Percentiles rank a stretch among this genome's conserved stretches.
These are phyloP conservation scores for Hirtodrosophila alboralis DNA, from an alignment of 2,888 invertebrate species.

Conservation along the genomic window DNA sequence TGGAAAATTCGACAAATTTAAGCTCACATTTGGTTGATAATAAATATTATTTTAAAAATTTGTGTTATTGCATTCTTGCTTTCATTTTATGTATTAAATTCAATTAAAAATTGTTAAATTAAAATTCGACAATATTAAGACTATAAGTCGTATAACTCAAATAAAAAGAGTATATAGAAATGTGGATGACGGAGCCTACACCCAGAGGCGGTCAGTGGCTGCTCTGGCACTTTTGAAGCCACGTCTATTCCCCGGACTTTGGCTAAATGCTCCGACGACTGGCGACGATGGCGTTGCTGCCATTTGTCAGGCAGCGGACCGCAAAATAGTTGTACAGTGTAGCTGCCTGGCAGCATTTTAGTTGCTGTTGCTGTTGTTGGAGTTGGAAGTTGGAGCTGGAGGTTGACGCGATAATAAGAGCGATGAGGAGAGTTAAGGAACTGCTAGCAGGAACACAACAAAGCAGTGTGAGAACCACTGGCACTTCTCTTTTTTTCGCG, in stretches of 20 bases:
- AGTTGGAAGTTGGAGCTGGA: slow-evolving; percentile 15
- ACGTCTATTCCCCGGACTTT: slow-evolving; percentile 47
- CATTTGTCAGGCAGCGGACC: slow-evolving; percentile 76
- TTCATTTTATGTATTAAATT: no score
- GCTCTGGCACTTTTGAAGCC: slow-evolving; percentile 39
- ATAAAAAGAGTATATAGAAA: slow-evolving; percentile 29
- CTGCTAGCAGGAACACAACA: slow-evolving; percentile 36
- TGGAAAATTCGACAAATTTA: no score
- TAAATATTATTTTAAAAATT: no score
- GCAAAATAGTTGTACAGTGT: slow-evolving; percentile 70
- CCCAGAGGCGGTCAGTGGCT: slow-evolving; percentile 52
- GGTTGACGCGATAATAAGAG: slow-evolving; percentile 77
- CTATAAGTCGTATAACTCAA: neutral
- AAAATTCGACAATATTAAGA: no score
- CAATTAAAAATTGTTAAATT: no score
- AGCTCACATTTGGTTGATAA: no score
- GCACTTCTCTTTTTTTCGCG: slow-evolving; percentile 54
- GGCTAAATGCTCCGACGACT: slow-evolving; percentile 62
- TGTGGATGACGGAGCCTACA: slow-evolving; percentile 46
- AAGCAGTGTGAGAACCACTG: slow-evolving; percentile 67
- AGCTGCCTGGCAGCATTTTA: slow-evolving; percentile 44
- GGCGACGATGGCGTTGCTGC: slow-evolving; percentile 62
- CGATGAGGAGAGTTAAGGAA: slow-evolving; percentile 70
- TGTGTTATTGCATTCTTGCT: no score
- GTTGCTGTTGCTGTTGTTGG: slow-evolving; percentile 34